Conservation (phyloP, 2,113 vertebrate genomes). For the Dryoscopus gambensis region DNA sequence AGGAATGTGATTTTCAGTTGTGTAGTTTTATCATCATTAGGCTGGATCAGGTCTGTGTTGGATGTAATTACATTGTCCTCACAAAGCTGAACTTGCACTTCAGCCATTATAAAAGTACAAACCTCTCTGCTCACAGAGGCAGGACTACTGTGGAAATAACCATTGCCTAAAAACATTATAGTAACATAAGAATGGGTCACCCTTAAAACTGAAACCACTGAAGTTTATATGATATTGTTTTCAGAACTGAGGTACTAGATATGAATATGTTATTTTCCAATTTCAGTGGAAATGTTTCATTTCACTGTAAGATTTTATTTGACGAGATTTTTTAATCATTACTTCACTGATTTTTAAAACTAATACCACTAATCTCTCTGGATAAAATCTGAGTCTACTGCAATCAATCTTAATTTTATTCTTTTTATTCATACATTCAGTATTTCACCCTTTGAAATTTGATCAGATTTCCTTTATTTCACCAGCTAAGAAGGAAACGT, state of each 20-base stretch:
- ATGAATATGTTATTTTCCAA: background rate
- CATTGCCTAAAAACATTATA: background rate
- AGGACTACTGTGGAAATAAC: background rate
- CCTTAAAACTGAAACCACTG: background rate
- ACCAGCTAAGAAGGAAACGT: background rate
- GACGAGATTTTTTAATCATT: background rate
- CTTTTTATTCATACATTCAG: background rate
- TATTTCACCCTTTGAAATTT: background rate
- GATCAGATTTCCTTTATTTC: background rate
- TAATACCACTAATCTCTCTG: background rate
- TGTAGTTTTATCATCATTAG: conserved; percentile 38
- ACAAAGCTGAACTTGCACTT: background rate
- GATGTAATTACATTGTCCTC: conserved; percentile 30
- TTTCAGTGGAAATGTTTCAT: background rate
- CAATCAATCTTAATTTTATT: background rate
- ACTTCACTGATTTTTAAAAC: background rate
- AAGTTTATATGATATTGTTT: background rate
- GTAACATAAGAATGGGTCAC: background rate
- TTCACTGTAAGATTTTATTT: background rate
- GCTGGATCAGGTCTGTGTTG: conserved; percentile 35
- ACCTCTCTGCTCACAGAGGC: background rate
- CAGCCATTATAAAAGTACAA: background rate
- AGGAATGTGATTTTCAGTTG: conserved; percentile 1
- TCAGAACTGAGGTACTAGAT: background rate
- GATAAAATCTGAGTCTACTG: background rate